Base-by-base conservation (phyloP, 2,113 vertebrate species). In the Stomatorhinus ivindoensis region DNA sequence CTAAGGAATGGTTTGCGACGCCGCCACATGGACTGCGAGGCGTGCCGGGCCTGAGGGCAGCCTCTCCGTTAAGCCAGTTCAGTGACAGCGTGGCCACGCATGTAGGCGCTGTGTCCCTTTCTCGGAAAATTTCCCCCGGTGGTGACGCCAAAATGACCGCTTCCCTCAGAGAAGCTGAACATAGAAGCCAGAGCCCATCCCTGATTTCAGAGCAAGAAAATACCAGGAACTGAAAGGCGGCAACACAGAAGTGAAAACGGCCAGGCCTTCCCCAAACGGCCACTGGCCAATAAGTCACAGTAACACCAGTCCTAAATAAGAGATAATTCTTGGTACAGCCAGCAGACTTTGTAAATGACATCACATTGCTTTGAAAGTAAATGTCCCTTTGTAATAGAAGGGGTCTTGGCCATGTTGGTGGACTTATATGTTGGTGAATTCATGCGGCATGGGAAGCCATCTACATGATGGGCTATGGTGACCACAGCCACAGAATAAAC, bases 231-330 rank as follows among this genome's bases (percentile, higher is more conserved):
- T 87, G 51, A 90, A n/a, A 27, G 73, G 58, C 88, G 21, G 4
- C 27, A 89, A 91, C 87, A 89, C 50, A 92, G 92, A 92, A 92
- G 91, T 90, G 92, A 93, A 93, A 93, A 88, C 76, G 73, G 55
- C 80, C 53, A 24, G 50, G 35, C 50, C 27, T n/a, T 51, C 4
- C 21, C 35, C 47, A 87, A 27, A 87, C 5, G 31, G 4, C 24
- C 44, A 50, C 24, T 11, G 44, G 39, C 3, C n/a, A 4, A 31
- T 1, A 31, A 27, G n/a, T 69, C 61, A 31, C 61, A 42, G 73
- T 3, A 19, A 42, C 11, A 6, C 17, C 15, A 80, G 35, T 4
- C 35, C 17, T 19, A 80, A 80, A 39, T 80, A 80, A 17, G 35
- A 35, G 2, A 80, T 35, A 42, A 42, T 19, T 42, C 15, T 35